Percentiles rank a stretch among this genome's conserved stretches.
Conservation (phyloP, 2,113 vertebrate species). For the Vombatus ursinus region DNA sequence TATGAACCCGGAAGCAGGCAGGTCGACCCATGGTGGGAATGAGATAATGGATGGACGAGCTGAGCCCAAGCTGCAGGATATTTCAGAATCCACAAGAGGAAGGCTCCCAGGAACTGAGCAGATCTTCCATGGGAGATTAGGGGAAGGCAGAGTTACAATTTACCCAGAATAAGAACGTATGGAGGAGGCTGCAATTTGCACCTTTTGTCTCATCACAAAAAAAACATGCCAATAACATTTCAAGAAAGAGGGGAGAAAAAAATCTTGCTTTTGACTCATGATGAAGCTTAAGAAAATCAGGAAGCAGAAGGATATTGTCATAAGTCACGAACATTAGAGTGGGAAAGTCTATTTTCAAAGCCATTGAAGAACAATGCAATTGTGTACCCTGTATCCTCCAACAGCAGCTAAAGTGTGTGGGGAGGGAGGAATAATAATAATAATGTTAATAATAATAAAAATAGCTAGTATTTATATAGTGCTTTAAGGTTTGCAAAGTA, state of each 20-base stretch:
- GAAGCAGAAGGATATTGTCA: slow-evolving; percentile 19
- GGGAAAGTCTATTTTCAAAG: slow-evolving; percentile 14
- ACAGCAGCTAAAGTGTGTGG: neutral
- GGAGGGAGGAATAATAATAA: neutral
- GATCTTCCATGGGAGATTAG: neutral
- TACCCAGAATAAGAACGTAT: neutral
- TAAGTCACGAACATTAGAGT: slow-evolving; percentile 4
- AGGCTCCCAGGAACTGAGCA: neutral
- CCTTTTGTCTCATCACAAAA: slow-evolving; percentile 4
- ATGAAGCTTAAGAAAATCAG: neutral
- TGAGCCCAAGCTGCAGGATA: neutral
- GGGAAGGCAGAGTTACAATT: neutral
- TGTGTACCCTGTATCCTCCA: neutral
- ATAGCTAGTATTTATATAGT: neutral
- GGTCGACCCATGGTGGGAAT: neutral
- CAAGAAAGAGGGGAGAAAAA: neutral
- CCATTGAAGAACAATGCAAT: neutral
- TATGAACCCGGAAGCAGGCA: neutral
- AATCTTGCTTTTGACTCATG: slow-evolving; percentile 1
- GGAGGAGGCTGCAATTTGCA: neutral
- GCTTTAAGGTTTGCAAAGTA: neutral
- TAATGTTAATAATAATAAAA: neutral
- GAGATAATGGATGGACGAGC: neutral
- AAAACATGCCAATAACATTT: neutral
- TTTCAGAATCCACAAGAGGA: neutral